These are phyloP conservation scores for Beaufortia kweichowensis DNA, from an alignment of 2,113 vertebrate genomes.

Conservation along the genomic window DNA sequence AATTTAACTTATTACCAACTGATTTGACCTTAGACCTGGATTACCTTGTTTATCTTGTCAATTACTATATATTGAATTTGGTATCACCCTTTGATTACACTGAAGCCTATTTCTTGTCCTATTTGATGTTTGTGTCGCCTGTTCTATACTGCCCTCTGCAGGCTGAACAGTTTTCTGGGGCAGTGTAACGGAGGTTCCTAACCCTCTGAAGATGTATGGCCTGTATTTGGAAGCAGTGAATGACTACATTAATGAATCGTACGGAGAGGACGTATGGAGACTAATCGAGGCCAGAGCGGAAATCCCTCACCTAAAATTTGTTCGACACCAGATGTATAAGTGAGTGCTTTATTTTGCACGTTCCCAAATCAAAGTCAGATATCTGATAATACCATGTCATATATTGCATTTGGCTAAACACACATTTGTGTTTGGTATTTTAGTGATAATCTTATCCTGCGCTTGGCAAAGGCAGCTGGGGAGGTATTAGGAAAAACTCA, in stretches of 20 bases:
- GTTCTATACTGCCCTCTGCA: neutral
- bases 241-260: constrained; percentile 76
- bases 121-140: no score
- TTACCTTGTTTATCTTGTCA: no score
- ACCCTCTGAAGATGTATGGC: constrained; percentile 74
- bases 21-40: no score
- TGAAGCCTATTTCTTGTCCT: no score
- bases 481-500: constrained; percentile 77
- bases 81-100: neutral
- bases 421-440: constrained; percentile 19
- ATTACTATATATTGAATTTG: no score
- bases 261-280: constrained; percentile 75
- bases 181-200: constrained; percentile 58
- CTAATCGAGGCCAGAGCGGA: constrained; percentile 76
- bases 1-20: no score
- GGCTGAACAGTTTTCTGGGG: constrained; percentile 34
- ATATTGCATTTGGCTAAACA: neutral
- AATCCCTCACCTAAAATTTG: constrained; percentile 76
- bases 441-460: constrained; percentile 75
- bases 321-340: constrained; percentile 78
- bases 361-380: neutral
- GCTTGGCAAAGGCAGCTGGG: constrained; percentile 74
- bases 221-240: constrained; percentile 77
- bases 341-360: constrained; percentile 45
- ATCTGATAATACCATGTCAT: neutral